Percentiles rank a stretch among this genome's conserved stretches.
Evolutionary conservation across 2,797 vertebrate genomes (phyloP).

Genomic region (Diglossa cyanea): DNA sequence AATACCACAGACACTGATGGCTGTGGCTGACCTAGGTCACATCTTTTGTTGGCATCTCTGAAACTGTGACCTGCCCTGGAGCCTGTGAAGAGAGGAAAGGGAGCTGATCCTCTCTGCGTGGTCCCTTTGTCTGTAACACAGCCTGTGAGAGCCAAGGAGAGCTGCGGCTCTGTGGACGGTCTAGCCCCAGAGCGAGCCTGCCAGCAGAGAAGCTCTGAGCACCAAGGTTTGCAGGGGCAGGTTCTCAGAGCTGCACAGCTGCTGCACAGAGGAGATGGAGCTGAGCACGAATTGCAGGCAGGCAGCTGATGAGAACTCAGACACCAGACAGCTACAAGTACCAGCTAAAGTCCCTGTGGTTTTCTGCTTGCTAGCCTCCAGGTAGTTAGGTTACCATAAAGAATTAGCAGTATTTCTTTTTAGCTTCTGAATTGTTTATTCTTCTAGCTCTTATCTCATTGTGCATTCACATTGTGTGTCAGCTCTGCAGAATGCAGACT

Average conservation of each 20-base stretch:
- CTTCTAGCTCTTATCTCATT: neutral
- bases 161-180: rapidly evolving
- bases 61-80: neutral
- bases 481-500: neutral
- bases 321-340: neutral
- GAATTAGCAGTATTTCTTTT: neutral
- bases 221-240: neutral
- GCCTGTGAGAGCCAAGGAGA: neutral
- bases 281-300: rapidly evolving
- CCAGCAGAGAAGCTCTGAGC: neutral
- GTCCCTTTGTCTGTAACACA: neutral
- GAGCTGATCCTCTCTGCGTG: neutral
- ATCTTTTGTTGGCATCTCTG: neutral
- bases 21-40: neutral
- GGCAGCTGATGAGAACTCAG: neutral
- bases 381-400: neutral
- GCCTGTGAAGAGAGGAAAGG: neutral
- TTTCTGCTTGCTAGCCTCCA: neutral
- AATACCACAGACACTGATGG: rapidly evolving
- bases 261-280: neutral
- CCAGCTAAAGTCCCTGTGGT: neutral
- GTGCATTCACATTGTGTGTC: neutral
- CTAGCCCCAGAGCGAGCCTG: neutral
- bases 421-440: neutral
- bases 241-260: neutral